Conservation (phyloP, 92 coral and sea anemone species). For the Scolanthus callimorphus region DNA sequence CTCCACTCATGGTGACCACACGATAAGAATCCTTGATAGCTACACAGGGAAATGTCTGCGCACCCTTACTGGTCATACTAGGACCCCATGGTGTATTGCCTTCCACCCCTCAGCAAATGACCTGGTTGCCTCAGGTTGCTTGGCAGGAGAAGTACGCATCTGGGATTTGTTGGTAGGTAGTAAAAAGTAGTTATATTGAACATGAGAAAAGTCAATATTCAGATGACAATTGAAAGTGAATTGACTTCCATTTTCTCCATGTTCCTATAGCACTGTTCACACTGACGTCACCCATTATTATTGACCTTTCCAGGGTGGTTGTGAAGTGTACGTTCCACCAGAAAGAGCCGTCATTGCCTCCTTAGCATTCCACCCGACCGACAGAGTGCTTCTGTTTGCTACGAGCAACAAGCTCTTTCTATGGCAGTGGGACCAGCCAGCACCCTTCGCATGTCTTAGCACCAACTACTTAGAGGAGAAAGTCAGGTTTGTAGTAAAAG, state of each 20-base stretch:
- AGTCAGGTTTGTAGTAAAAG: too few relatives aligned
- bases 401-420: slow-evolving; percentile 81
- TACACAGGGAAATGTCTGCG: slow-evolving; percentile 61
- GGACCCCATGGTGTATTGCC: slow-evolving; percentile 86
- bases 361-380: slow-evolving; percentile 86
- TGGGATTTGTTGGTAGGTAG: slow-evolving; percentile 78
- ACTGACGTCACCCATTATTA: background rate
- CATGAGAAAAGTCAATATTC: background rate
- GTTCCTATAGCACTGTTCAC: too few relatives aligned
- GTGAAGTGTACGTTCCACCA: slow-evolving; percentile 68
- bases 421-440: slow-evolving; percentile 86
- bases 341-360: slow-evolving; percentile 81
- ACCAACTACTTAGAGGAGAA: slow-evolving; percentile 75
- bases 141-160: slow-evolving; percentile 85
- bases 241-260: too few relatives aligned
- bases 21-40: slow-evolving; percentile 66
- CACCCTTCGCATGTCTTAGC: slow-evolving; percentile 72
- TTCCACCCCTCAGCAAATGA: slow-evolving; percentile 83
- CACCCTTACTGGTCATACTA: slow-evolving; percentile 83
- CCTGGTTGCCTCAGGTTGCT: slow-evolving; percentile 92
- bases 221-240: background rate
- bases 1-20: slow-evolving; percentile 94
- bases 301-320: slow-evolving; percentile 35
- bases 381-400: slow-evolving; percentile 72
- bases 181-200: background rate